Percentiles rank a stretch among this genome's conserved stretches.
These are phyloP conservation scores for Syrmaticus mikado DNA, from an alignment of 2,113 vertebrate species.

Conservation along the genomic window DNA sequence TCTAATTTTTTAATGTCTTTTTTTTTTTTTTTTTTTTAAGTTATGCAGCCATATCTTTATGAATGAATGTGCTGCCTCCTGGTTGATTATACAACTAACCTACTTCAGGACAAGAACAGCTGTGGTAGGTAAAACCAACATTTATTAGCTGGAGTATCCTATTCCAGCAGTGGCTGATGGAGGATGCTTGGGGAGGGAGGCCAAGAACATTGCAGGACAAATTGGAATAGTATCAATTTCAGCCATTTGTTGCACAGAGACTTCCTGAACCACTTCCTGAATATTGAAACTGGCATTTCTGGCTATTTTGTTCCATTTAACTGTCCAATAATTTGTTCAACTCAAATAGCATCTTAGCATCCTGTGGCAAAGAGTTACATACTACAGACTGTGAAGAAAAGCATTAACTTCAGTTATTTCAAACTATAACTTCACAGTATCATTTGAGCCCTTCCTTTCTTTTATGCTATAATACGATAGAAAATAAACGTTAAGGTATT, in stretches of 20 bases:
- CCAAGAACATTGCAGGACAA: background rate
- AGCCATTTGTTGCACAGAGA: background rate
- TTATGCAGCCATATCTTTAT: background rate
- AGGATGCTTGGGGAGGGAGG: background rate
- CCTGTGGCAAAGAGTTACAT: background rate
- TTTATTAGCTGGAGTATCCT: background rate
- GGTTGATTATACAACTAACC: accelerated
- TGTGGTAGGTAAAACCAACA: background rate
- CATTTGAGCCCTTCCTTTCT: background rate
- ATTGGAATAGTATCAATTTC: background rate
- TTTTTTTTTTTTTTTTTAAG: background rate
- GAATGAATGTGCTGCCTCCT: background rate
- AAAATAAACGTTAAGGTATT: background rate
- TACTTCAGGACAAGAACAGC: background rate
- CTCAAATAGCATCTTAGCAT: background rate
- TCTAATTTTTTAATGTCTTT: background rate
- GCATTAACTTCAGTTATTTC: background rate
- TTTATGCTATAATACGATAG: background rate
- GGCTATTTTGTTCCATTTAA: background rate
- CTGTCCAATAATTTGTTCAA: background rate
- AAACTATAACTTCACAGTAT: background rate
- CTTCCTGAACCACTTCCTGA: background rate
- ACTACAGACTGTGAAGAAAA: background rate
- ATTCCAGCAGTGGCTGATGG: background rate
- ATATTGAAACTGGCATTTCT: background rate